Conservation (phyloP, 1,140 invertebrate species). For the Brachionus asplanchnoidis region DNA sequence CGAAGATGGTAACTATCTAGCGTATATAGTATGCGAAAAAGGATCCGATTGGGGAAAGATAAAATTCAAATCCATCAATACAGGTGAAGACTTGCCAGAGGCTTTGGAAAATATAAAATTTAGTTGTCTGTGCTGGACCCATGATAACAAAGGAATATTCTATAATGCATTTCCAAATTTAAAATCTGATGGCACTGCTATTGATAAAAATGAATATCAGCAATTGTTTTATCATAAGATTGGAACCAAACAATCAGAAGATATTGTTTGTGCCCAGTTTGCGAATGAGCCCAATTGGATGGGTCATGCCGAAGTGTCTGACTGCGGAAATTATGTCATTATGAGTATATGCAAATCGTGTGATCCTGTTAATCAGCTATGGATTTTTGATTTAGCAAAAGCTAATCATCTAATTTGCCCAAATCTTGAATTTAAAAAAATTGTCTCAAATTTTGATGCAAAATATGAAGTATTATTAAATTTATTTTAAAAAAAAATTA, state of each 20-base stretch:
- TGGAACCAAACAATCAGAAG: conserved; percentile 77
- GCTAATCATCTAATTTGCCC: conserved; percentile 46
- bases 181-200: conserved; percentile 83
- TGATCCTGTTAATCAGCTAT: conserved; percentile 75
- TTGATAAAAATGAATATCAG: conserved; percentile 76
- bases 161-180: conserved; percentile 78
- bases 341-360: conserved; percentile 74
- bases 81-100: conserved; percentile 80
- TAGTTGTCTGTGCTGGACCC: conserved; percentile 83
- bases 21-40: conserved; percentile 76
- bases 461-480: conserved; percentile 75
- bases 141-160: conserved; percentile 88
- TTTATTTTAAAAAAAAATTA: neutral
- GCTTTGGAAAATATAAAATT: conserved; percentile 84
- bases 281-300: conserved; percentile 83
- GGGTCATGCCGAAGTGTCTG: conserved; percentile 74
- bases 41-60: conserved; percentile 42
- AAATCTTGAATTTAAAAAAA: conserved; percentile 60
- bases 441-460: conserved; percentile 83
- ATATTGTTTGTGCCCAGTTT: conserved; percentile 83
- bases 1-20: conserved; percentile 80
- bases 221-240: conserved; percentile 87
- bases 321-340: conserved; percentile 83
- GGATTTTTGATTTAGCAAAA: conserved; percentile 67
- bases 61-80: conserved; percentile 50